A percentile compares a stretch with the other conserved stretches of the same genome.
These are phyloP conservation scores for Rhegmatorhina hoffmannsi DNA, from an alignment of 2,113 vertebrate species.

Conservation along the genomic window DNA sequence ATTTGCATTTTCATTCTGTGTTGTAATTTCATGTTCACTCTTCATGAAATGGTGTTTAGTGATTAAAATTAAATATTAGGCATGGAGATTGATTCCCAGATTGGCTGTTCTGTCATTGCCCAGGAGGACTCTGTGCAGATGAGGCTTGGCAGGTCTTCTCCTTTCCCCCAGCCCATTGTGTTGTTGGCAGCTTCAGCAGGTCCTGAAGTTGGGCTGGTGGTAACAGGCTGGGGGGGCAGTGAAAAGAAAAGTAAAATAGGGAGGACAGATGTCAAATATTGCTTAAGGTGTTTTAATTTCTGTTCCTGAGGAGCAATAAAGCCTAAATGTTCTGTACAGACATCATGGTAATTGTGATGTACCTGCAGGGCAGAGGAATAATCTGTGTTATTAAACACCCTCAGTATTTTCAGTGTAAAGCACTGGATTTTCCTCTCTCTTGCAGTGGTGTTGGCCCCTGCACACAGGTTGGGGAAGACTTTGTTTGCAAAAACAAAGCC, in stretches of 20 bases:
- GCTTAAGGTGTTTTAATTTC: not conserved
- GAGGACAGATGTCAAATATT: not conserved
- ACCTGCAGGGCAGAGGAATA: constrained; percentile 4
- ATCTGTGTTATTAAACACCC: not conserved
- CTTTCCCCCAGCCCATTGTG: not conserved
- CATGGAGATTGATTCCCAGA: not conserved
- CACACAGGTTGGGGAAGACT: constrained; percentile 13
- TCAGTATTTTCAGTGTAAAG: not conserved
- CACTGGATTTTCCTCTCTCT: not conserved
- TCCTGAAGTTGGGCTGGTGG: not conserved
- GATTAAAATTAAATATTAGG: not conserved
- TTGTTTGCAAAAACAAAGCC: constrained; percentile 50
- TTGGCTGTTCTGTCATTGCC: not conserved
- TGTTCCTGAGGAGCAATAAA: constrained; percentile 13
- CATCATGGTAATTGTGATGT: not conserved
- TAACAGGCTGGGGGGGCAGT: not conserved
- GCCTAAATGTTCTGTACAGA: constrained; percentile 3
- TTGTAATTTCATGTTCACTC: not conserved
- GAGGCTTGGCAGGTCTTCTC: not conserved
- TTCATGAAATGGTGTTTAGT: not conserved
- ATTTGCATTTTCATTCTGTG: not conserved
- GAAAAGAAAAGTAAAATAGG: not conserved
- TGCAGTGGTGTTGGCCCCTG: not conserved
- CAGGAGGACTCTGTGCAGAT: not conserved
- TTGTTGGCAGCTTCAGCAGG: not conserved